Conservation (phyloP, 2,888 invertebrate genomes). For the Ormyrus rosae region DNA sequence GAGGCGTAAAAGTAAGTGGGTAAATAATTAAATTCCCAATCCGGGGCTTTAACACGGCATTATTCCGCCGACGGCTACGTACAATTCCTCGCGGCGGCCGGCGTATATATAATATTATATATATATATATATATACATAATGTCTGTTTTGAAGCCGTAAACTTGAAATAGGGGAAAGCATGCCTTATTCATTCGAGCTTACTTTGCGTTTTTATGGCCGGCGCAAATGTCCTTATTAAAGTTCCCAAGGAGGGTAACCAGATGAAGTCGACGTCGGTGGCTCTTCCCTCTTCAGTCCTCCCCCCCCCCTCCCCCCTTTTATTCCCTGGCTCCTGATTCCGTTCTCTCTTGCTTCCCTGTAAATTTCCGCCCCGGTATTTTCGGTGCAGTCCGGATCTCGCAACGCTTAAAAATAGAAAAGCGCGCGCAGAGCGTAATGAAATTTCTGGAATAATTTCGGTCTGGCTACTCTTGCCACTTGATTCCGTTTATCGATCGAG, state of each 20-base stretch:
- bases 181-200: constrained; percentile 12
- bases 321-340: neutral
- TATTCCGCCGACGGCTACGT: no score
- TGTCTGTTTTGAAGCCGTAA: neutral
- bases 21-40: no score
- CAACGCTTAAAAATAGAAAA: no score
- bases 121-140: neutral
- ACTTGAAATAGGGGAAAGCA: neutral
- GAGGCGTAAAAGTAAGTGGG: no score
- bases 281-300: neutral
- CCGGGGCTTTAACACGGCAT: no score
- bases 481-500: no score
- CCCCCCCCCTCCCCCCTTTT: neutral
- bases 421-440: no score
- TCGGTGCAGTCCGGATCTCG: neutral
- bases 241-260: neutral
- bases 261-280: neutral
- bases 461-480: no score
- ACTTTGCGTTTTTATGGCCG: constrained; percentile 24
- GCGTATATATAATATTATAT: neutral
- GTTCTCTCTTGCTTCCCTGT: neutral
- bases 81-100: no score
- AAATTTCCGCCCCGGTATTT: neutral
- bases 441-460: no score
- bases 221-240: constrained; percentile 15